Conservation (phyloP, 2,888 invertebrate genomes). For the Chydorus sphaericus region DNA sequence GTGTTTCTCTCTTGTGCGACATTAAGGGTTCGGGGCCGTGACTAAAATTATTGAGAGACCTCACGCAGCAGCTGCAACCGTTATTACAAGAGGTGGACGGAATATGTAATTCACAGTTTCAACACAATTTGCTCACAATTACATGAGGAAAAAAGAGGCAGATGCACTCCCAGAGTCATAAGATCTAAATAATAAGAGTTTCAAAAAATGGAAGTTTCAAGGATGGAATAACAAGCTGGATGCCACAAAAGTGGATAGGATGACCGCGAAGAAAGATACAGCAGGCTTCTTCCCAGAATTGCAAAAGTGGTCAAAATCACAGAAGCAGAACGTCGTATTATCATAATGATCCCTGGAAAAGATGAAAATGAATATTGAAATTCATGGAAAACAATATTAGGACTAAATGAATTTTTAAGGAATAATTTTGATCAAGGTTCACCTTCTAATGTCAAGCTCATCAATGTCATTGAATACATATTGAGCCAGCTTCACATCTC, state of each 20-base stretch:
- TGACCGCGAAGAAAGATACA: neutral
- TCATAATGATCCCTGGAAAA: conserved; percentile 56
- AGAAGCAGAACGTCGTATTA: conserved; percentile 73
- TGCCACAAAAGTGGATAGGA: neutral
- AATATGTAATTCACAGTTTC: conserved; percentile 5
- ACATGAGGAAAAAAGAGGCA: too few species aligned
- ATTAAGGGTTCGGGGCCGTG: too few species aligned
- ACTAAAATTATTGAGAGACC: too few species aligned
- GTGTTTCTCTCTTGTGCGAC: too few species aligned
- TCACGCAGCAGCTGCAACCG: neutral
- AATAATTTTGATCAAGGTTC: conserved; percentile 15
- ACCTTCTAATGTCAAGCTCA: conserved; percentile 69
- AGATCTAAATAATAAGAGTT: neutral
- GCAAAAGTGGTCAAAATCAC: conserved; percentile 79
- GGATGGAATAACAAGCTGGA: neutral
- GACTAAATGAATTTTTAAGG: conserved; percentile 23
- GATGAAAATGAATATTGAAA: too few species aligned
- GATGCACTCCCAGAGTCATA: neutral
- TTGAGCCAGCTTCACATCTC: conserved; percentile 61
- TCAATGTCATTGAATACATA: conserved; percentile 76
- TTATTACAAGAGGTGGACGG: neutral
- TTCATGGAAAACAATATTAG: too few species aligned
- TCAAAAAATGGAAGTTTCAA: neutral
- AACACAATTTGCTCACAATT: too few species aligned
- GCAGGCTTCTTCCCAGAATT: conserved; percentile 37